A percentile compares a stretch with the other conserved stretches of the same genome.
phyloP scores from a whole-genome alignment of 92 coral and sea anemone species.

The Scolanthus callimorphus region DNA sequence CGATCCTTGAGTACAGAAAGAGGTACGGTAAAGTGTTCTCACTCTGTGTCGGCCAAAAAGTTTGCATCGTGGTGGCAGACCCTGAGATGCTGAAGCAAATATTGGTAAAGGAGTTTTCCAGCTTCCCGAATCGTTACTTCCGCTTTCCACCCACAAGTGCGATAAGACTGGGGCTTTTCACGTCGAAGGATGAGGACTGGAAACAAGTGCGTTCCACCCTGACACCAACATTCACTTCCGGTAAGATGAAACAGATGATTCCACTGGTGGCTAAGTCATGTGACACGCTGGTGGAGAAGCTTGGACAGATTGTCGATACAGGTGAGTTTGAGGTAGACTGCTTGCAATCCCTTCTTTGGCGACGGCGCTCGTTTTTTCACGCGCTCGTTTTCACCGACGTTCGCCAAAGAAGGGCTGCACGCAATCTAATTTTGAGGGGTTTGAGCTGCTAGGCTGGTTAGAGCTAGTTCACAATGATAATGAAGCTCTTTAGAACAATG shows the following conservation, averaged over 20 bases:
- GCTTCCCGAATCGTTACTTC: slow-evolving; percentile 51
- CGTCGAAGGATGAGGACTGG: slow-evolving; percentile 49
- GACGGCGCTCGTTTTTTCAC: too few relatives aligned
- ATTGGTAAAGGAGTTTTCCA: slow-evolving; percentile 66
- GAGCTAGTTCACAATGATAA: too few relatives aligned
- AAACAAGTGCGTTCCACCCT: slow-evolving; percentile 60
- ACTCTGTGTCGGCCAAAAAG: slow-evolving; percentile 41
- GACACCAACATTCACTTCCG: slow-evolving; percentile 57
- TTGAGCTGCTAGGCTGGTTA: too few relatives aligned
- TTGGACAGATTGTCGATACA: slow-evolving; percentile 55
- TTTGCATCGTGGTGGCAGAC: slow-evolving; percentile 50
- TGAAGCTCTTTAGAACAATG: too few relatives aligned
- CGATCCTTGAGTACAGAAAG: slow-evolving; percentile 49
- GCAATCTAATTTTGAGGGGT: too few relatives aligned
- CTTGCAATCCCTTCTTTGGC: too few relatives aligned
- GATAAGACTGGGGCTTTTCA: slow-evolving; percentile 16
- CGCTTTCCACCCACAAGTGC: slow-evolving; percentile 1
- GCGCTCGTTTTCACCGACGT: too few relatives aligned
- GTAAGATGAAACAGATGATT: slow-evolving; percentile 57
- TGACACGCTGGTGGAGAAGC: slow-evolving; percentile 40
- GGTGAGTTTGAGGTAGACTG: slow-evolving; percentile 25
- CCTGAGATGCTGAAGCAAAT: slow-evolving; percentile 63
- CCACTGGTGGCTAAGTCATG: slow-evolving; percentile 46
- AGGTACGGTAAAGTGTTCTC: slow-evolving; percentile 64
- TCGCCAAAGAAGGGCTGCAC: too few relatives aligned